Percentiles rank a stretch among this genome's conserved stretches.
Conservation (phyloP, 2,113 vertebrate species). For the Passer domesticus region DNA sequence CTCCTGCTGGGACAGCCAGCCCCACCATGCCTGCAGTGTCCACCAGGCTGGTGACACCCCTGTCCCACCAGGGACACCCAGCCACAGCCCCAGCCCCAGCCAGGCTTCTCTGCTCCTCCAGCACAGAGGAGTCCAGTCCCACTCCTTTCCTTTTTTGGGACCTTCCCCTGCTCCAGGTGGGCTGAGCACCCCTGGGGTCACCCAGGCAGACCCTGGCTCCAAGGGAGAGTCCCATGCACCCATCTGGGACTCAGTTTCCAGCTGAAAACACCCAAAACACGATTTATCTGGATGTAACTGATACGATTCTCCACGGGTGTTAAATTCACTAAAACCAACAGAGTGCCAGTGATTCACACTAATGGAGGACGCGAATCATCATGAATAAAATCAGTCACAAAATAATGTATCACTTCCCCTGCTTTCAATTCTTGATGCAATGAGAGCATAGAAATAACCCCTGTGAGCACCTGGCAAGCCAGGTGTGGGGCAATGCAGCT, state of each 20-base stretch:
- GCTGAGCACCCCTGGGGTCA: background rate
- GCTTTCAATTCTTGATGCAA: background rate
- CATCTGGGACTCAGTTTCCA: background rate
- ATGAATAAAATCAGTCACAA: background rate
- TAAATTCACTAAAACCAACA: background rate
- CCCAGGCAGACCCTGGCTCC: background rate
- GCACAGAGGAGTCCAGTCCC: rapidly evolving
- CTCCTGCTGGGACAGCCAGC: rapidly evolving
- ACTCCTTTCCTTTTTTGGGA: rapidly evolving
- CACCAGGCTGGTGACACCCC: background rate
- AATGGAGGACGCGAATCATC: rapidly evolving
- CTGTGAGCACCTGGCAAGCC: background rate
- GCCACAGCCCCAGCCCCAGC: background rate
- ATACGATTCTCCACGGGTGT: rapidly evolving
- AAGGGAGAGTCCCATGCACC: background rate
- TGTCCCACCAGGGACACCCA: background rate
- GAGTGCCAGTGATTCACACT: background rate
- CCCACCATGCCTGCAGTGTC: rapidly evolving
- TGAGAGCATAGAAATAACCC: background rate
- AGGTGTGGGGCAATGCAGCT: background rate
- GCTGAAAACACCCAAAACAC: rapidly evolving
- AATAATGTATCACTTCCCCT: background rate
- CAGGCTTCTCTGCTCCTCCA: rapidly evolving
- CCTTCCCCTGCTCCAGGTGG: rapidly evolving
- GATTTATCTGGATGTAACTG: rapidly evolving